Percentiles rank a stretch among this genome's conserved stretches.
Evolutionary conservation across 2,888 invertebrate genomes (phyloP).

Genomic region (Carterocephalus palaemon): DNA sequence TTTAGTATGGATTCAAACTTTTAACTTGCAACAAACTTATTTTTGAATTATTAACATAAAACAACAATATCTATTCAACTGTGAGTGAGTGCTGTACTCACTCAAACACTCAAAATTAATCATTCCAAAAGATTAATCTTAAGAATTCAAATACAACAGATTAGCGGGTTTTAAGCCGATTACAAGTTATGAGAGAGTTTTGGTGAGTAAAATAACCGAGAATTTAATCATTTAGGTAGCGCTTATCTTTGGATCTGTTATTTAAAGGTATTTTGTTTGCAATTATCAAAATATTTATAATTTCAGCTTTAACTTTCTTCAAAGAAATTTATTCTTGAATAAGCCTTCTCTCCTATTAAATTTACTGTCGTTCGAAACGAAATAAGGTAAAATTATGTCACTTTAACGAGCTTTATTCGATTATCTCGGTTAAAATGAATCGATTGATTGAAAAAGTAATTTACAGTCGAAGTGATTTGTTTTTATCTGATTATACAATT

Average conservation of each 20-base stretch:
- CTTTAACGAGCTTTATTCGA: conserved; percentile 21
- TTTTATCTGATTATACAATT: conserved; percentile 10
- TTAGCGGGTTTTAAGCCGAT: conserved; percentile 17
- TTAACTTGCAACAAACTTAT: too few species aligned
- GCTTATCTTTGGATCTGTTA: conserved; percentile 5
- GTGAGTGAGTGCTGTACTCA: not conserved
- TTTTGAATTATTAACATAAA: too few species aligned
- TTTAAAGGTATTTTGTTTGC: too few species aligned
- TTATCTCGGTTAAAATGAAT: conserved; percentile 21
- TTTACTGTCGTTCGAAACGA: conserved; percentile 16
- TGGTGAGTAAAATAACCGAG: not conserved
- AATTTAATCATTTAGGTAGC: conserved; percentile 16
- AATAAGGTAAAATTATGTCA: conserved; percentile 21
- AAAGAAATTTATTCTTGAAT: too few species aligned
- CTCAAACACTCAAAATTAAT: not conserved
- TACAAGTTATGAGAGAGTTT: conserved; percentile 13
- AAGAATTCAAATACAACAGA: conserved; percentile 5
- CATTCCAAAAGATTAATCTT: not conserved
- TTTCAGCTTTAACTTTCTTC: too few species aligned
- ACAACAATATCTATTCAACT: not conserved
- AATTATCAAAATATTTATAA: too few species aligned
- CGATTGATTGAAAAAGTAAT: conserved; percentile 22
- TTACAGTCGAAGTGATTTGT: conserved; percentile 21
- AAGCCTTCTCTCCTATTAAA: conserved; percentile 19
- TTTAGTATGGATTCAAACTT: too few species aligned